A percentile compares a stretch with the other conserved stretches of the same genome.
Conservation (phyloP, 2,113 vertebrate genomes). For the Notothenia coriiceps region DNA sequence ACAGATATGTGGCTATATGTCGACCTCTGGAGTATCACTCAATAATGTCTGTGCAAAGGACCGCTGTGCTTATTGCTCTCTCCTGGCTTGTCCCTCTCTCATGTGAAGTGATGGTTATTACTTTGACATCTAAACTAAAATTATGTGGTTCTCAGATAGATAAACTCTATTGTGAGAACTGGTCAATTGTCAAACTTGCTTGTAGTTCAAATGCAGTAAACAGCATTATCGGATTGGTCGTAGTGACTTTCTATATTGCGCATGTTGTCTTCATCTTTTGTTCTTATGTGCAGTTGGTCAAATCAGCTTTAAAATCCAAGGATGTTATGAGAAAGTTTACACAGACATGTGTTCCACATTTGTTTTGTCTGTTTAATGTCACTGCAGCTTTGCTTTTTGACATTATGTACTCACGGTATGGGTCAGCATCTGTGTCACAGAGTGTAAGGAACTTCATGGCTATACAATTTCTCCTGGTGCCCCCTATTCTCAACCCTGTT, state of each 20-base stretch:
- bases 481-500: constrained; percentile 64
- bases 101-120: not conserved
- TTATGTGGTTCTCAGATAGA: constrained; percentile 55
- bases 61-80: constrained; percentile 16
- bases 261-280: constrained; percentile 43
- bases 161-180: constrained; percentile 70
- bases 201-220: constrained; percentile 23
- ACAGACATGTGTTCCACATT: constrained; percentile 63
- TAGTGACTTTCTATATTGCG: constrained; percentile 29
- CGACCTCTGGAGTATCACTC: constrained; percentile 54
- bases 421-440: constrained; percentile 43
- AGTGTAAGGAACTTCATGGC: constrained; percentile 65
- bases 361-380: constrained; percentile 48
- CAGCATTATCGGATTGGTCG: constrained; percentile 3
- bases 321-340: constrained; percentile 50
- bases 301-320: constrained; percentile 26
- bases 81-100: constrained; percentile 37
- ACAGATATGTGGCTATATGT: constrained; percentile 58
- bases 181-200: constrained; percentile 57
- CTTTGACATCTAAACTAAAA: constrained; percentile 21
- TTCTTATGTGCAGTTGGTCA: constrained; percentile 50
- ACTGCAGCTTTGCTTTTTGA: constrained; percentile 58
- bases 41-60: constrained; percentile 30
- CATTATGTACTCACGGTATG: constrained; percentile 50
- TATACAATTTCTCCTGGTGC: constrained; percentile 54